phyloP scores from a whole-genome alignment of 2,113 vertebrate species.

The Uropsilus gracilis region DNA sequence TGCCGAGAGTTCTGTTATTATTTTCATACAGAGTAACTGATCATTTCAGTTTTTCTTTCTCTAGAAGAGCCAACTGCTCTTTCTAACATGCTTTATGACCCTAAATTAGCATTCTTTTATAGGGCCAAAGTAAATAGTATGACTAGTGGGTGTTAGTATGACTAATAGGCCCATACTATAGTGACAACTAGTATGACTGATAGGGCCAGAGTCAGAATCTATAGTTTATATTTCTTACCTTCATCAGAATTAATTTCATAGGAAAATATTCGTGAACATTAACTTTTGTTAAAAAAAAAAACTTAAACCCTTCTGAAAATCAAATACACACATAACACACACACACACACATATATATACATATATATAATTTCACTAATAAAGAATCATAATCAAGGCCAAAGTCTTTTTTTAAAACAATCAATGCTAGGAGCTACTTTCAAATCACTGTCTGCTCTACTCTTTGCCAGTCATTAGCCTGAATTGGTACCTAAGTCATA shows the following conservation, averaged over 20 bases:
- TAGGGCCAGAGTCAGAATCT: too few species aligned
- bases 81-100: neutral
- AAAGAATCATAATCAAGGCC: slow-evolving; percentile 17
- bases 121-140: too few species aligned
- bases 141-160: too few species aligned
- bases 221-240: neutral
- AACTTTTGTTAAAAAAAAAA: neutral
- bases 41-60: neutral
- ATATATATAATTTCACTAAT: neutral
- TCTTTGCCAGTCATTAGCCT: neutral
- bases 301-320: slow-evolving; percentile 47
- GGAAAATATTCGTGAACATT: neutral
- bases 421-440: neutral
- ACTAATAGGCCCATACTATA: too few species aligned
- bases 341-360: too few species aligned
- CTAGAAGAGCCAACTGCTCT: neutral
- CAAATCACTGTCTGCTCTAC: neutral
- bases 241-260: neutral
- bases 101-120: neutral
- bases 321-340: slow-evolving; percentile 69
- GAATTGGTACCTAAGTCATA: neutral
- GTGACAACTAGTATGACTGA: too few species aligned
- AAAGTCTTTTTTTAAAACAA: slow-evolving; percentile 34
- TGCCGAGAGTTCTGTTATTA: neutral
- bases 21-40: neutral